Conservation (phyloP, 2,113 vertebrate genomes). For the Lepus americanus region DNA sequence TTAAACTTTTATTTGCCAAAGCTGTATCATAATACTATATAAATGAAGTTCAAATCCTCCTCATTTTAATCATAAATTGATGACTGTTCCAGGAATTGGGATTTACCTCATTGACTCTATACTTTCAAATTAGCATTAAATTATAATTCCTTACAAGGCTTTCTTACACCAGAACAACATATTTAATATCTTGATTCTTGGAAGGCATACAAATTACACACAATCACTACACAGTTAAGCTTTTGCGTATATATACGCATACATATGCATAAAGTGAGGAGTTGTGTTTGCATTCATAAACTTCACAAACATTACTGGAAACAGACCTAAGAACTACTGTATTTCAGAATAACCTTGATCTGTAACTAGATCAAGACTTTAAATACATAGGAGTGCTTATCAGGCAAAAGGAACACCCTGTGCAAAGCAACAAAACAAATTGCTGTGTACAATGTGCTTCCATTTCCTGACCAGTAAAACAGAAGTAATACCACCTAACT, state of each 20-base stretch:
- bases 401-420: not conserved
- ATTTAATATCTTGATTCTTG: not conserved
- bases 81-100: not conserved
- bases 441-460: not conserved
- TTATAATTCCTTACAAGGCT: not conserved
- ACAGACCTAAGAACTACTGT: not conserved
- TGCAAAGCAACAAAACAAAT: slow-evolving; percentile 41
- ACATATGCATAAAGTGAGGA: slow-evolving; percentile 15
- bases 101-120: slow-evolving; percentile 12
- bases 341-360: slow-evolving; percentile 43
- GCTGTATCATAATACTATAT: not conserved
- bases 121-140: slow-evolving; percentile 42
- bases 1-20: not conserved
- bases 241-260: not conserved
- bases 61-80: slow-evolving; percentile 35
- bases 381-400: not conserved
- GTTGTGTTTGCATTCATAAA: not conserved
- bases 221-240: not conserved
- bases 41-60: not conserved
- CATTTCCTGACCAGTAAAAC: slow-evolving; percentile 13
- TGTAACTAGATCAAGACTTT: not conserved
- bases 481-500: not conserved
- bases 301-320: not conserved
- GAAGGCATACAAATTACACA: not conserved
- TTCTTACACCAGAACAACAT: not conserved